Conservation (phyloP, 2,113 vertebrate genomes). For the Arothron firmamentum region DNA sequence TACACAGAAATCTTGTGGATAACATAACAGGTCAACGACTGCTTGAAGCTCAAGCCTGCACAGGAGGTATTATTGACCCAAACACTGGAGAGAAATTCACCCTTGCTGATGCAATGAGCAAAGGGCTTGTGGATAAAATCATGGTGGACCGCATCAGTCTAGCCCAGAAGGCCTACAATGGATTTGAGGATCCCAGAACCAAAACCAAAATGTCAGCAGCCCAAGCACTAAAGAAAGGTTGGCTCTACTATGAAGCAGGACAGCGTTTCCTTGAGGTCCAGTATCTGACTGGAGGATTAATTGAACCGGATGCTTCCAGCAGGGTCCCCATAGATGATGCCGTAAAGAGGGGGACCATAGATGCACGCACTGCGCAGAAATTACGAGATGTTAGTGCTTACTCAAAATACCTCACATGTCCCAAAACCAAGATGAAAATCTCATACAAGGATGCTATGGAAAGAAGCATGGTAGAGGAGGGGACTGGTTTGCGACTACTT, state of each 20-base stretch:
- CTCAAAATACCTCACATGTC: conserved; percentile 95
- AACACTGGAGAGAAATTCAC: conserved; percentile 83
- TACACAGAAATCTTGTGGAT: conserved; percentile 92
- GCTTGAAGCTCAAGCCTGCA: conserved; percentile 94
- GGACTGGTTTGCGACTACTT: conserved; percentile 84
- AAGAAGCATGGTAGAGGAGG: conserved; percentile 94
- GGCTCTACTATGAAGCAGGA: conserved; percentile 96
- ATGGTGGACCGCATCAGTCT: conserved; percentile 97
- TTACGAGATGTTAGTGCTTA: conserved; percentile 88
- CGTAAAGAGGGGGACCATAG: conserved; percentile 87
- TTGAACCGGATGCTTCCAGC: conserved; percentile 82
- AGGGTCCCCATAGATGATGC: conserved; percentile 90
- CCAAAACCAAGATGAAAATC: conserved; percentile 98
- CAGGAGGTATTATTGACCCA: conserved; percentile 93
- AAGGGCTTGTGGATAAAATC: conserved; percentile 90
- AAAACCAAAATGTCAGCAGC: conserved; percentile 97
- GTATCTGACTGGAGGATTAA: conserved; percentile 93
- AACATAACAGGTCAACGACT: conserved; percentile 94
- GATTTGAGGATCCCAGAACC: conserved; percentile 96
- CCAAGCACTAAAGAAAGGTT: conserved; percentile 96
- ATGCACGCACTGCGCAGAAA: conserved; percentile 91
- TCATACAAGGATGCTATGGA: conserved; percentile 98
- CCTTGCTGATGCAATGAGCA: conserved; percentile 81
- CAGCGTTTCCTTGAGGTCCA: conserved; percentile 97
- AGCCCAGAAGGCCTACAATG: conserved; percentile 93